Evolutionary conservation across 1,140 invertebrate genomes (phyloP).

Genomic region (Bathynomus jamesi): DNA sequence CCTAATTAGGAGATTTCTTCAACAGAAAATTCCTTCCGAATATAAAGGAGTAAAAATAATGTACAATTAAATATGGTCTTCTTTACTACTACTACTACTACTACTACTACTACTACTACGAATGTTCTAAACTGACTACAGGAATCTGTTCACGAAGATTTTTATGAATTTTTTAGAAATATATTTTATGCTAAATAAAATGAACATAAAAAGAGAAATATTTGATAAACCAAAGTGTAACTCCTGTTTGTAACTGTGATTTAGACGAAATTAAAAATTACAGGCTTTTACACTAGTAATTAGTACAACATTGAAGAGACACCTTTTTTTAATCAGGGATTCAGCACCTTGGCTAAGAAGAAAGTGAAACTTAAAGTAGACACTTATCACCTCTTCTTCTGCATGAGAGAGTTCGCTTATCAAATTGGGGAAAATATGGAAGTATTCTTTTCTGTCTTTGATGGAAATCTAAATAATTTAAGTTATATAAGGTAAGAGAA

Average conservation of each 20-base stretch:
- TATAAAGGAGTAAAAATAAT: too few species aligned
- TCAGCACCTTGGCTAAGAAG: constrained; percentile 61
- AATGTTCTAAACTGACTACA: too few species aligned
- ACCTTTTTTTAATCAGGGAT: constrained; percentile 47
- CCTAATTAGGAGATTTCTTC: too few species aligned
- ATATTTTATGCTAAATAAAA: background rate
- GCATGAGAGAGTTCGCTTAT: constrained; percentile 78
- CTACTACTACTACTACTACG: too few species aligned
- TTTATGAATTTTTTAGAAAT: too few species aligned
- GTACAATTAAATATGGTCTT: too few species aligned
- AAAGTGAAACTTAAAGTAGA: constrained; percentile 52
- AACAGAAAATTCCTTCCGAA: too few species aligned
- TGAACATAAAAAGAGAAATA: background rate
- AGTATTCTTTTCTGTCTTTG: constrained; percentile 77
- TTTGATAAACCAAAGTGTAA: background rate
- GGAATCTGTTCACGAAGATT: too few species aligned
- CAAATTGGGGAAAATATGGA: constrained; percentile 78
- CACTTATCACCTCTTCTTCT: constrained; percentile 76
- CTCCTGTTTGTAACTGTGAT: background rate
- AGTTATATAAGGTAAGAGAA: too few species aligned
- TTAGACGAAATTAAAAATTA: background rate
- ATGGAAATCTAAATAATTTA: constrained; percentile 53
- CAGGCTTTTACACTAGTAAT: background rate
- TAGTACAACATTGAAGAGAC: background rate
- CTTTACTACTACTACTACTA: too few species aligned